Evolutionary conservation across 2,113 vertebrate species (phyloP), one percentile per base, ranked within the genome.

Genomic region (Dunckerocampus dactyliophorus): DNA sequence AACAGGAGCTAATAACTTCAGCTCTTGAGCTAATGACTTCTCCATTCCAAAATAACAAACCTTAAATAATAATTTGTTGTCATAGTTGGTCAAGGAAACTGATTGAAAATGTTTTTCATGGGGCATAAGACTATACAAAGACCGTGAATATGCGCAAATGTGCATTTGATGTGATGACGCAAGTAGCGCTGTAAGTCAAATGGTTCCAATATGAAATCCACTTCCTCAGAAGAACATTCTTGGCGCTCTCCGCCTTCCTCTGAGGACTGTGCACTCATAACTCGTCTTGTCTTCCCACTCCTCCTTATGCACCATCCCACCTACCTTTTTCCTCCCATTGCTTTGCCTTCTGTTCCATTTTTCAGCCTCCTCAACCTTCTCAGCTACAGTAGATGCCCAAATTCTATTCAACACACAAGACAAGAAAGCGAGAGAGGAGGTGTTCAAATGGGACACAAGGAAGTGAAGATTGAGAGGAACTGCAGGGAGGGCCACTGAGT

Each of bases 151-250:
- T 14, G 45, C 22, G 1, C 59, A 56, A 57, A 60, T 69, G 46
- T 47, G 54, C 47, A 57, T 34, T 14, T 53, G 47, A 56, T 72
- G 43, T 72, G 71, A 82, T 82, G 85, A 84, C 69, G n/a, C 31
- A 42, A 21, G 54, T 43, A 15, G 52, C 67, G 62, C 71, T 71
- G 55, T 34, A 59, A 84, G 77, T 84, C 75, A 82, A 76, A 75
- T 55, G 85, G 71, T 84, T 88, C 62, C 72, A 86, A 87, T 77
- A 82, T 75, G 65, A 72, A 55, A 68, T 61, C 69, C 50, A 71
- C 76, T 82, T 84, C 59, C 63, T 76, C 17, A 71, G 71, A 80
- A 56, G 76, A 82, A 75, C 70, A 80, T 63, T 58, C 71, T 75
- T 81, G 68, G 80, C 81, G 74, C 81, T 77, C 61, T 73, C 65